Base-by-base conservation (phyloP, 37 sponge, comb jelly and placozoan genomes). In the Spongilla lacustris region DNA sequence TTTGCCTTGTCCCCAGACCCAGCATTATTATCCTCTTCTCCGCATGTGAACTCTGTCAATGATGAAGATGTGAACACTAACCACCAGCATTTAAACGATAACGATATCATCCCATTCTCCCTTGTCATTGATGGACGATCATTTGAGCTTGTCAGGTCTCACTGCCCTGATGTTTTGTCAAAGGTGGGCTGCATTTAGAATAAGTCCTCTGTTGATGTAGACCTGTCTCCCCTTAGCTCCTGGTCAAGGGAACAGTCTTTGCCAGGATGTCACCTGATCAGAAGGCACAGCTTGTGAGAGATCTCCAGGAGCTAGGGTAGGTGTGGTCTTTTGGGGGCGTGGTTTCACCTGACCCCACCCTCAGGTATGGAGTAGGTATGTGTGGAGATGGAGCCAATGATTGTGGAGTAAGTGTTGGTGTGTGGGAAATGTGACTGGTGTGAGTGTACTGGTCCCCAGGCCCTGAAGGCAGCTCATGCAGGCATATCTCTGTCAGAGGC, bases 331-430 rank as follows among this genome's bases (percentile, higher is more conserved):
- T 2, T 74, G 75, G 23, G 31, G 30, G 79, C 4, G 46, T 46
- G 46, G 46, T 46, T 46, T 46, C 46, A 69, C 68, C 24, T 33
- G 24, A 23, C 67, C 24, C 80, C 25, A 14, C 46, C 24, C 24
- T 1, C 80, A 94, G 94, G 26, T 93, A 90, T 77, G 82, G 83
- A 27, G 94, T 93, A 13, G 88, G 86, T 4, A 97, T 97, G 98
- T 97, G 98, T 95, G 98, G 98, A 48, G 98, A 97, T 93, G 98
- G 98, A 34, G 98, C 98, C n/a, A 97, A 97, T 79, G 98, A 97
- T 67, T 97, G 98, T 89, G 95, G 98, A 66, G 94, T 94, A 50
- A 91, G 94, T 81, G 1, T 27, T 13, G 25, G 17, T 30, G 22
- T n/a, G 46, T 46, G 11, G 79, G 75, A 31, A 36, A 6, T 27